Base-by-base conservation (phyloP, 2,113 vertebrate genomes). In the Corvus moneduloides region DNA sequence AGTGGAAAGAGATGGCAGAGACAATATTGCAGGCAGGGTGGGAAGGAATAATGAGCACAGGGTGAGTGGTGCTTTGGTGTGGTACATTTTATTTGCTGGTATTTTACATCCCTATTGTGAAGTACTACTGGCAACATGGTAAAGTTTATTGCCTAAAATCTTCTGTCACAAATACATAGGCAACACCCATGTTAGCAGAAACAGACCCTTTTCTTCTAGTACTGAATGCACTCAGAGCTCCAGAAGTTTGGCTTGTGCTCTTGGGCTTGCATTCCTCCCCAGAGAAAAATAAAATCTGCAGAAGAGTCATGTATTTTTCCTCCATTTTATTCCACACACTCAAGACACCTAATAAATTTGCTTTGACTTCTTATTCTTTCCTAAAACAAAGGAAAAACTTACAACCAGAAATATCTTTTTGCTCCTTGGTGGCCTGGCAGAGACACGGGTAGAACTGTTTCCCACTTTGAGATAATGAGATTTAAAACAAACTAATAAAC, bases 201-300 rank as follows among this genome's bases (percentile, higher is more conserved):
- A 80, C 64, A 84, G 63, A 87, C 32, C 51, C 54, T 69, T 82
- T 89, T 64, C 64, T 83, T 77, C 68, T 21, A 56, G 48, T 37
- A 80, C 41, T 83, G 44, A 80, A 44, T 26, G 58, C 61, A 76
- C 68, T 81, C 64, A 52, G 59, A 74, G 20, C 49, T 84, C 79
- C 90, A 93, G 68, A 95, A 94, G 56, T 94, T 95, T 96, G 94
- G 93, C 92, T 71, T 86, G 35, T 55, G 44, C 82, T 96, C 63
- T 90, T 88, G 79, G 82, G 82, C 79, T 96, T 88, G 80, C 86
- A 77, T 84, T 96, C 81, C 61, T 91, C 92, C 71, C 92, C 59
- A 81, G 75, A 83, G 85, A 74, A 79, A 94, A 95, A 87, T 13
- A 9, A 96, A 93, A 84, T 93, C 79, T 89, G 85, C 85, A 89